These are phyloP conservation scores for Eulithis prunata DNA, from an alignment of 2,888 invertebrate genomes.

Conservation along the genomic window DNA sequence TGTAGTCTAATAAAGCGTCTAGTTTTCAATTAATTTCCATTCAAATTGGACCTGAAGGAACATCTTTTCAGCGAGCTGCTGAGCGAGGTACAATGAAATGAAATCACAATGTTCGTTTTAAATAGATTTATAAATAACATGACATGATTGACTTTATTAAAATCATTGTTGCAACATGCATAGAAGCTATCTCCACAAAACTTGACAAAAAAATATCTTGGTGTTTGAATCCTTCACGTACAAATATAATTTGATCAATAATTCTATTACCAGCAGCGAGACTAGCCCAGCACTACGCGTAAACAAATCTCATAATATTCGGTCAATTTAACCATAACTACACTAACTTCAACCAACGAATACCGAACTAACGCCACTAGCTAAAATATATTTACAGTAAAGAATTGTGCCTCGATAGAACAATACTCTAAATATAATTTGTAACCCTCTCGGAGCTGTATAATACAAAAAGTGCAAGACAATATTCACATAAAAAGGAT, in stretches of 20 bases:
- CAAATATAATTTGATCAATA: constrained; percentile 47
- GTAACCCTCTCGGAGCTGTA: constrained; percentile 69
- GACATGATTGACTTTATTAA: constrained; percentile 19
- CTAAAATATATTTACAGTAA: constrained; percentile 80
- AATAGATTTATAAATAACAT: constrained; percentile 28
- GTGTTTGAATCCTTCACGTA: constrained; percentile 33
- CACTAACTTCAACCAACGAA: constrained; percentile 65
- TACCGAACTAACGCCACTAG: constrained; percentile 69
- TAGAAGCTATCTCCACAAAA: constrained; percentile 24
- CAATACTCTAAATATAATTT: constrained; percentile 68
- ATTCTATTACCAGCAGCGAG: constrained; percentile 43
- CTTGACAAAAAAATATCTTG: constrained; percentile 30
- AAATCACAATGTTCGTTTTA: constrained; percentile 32
- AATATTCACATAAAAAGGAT: constrained; percentile 79
- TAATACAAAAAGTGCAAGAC: constrained; percentile 79
- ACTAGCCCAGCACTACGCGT: constrained; percentile 43
- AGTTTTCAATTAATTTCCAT: not conserved
- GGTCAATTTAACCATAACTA: constrained; percentile 51
- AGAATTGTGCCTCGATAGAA: constrained; percentile 79
- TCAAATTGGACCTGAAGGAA: constrained; percentile 1
- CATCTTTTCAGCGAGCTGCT: constrained; percentile 22
- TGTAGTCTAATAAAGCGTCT: not conserved
- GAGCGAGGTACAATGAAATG: constrained; percentile 27
- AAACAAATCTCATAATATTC: constrained; percentile 43
- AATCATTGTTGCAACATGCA: constrained; percentile 10